Base-by-base conservation (phyloP, 2,797 vertebrate species). In the Melanotaenia maccullochi region DNA sequence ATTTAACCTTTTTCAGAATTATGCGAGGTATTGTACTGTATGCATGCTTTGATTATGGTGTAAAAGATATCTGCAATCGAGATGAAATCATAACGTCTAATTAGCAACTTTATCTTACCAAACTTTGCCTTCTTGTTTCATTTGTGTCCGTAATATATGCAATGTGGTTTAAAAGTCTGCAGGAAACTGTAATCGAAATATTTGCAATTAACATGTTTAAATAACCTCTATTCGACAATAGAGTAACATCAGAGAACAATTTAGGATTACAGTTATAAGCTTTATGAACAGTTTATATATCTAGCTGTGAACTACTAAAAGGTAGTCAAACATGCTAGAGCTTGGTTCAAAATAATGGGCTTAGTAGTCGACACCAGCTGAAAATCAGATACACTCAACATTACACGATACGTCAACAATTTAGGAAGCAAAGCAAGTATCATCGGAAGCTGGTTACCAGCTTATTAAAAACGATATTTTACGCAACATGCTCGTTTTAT, bases 321-420 rank as follows among this genome's bases (percentile, higher is more conserved):
- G 5, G 24, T 12, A n/a, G 1, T 22, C 0, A 1, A 2, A 3
- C 9, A 25, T 0, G 20, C 32, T 0, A 0, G 33, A 35, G 40
- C 8, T 8, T 1, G 0, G 25, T 38, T 24, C 11, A 35, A 16
- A 47, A 47, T 47, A 57, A 20, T 1, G 1, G 20, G 1, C 24
- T 33, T 12, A 59, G 47, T 14, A 38, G 20, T 13, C 55, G 2
- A 58, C 28, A 69, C 40, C 47, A 32, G 36, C 3, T n/a, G 12
- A 52, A 30, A 65, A 54, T 16, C 0, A 3, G 52, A 4, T 59
- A 36, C 44, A 30, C 25, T 38, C 54, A 38, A 52, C 44, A 62
- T 36, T 60, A 49, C 71, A 51, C 22, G 69, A 49, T 47, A 62
- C 32, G 60, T 73, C 63, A 59, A 73, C 59, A 75, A 28, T 40